Conservation (phyloP, 2,888 invertebrate genomes). For the Pseudoips prasinana region DNA sequence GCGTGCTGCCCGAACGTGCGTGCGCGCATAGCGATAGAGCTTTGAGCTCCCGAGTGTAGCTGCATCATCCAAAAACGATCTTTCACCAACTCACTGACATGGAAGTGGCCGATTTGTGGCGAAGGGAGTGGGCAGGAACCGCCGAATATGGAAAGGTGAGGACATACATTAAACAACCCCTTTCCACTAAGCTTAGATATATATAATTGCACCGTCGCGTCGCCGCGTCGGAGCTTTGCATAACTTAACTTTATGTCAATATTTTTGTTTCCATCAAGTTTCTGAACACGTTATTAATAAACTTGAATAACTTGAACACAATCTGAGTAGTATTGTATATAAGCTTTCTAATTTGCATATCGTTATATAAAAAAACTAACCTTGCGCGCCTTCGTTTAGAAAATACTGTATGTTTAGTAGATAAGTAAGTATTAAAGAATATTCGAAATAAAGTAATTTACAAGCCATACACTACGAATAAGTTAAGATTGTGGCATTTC, state of each 20-base stretch:
- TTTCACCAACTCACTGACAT: slow-evolving; percentile 49
- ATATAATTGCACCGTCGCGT: not conserved
- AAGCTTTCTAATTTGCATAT: slow-evolving; percentile 25
- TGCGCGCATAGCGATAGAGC: slow-evolving; percentile 50
- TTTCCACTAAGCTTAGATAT: slow-evolving; percentile 1
- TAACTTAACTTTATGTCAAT: not conserved
- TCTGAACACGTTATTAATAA: slow-evolving; percentile 11
- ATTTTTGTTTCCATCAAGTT: slow-evolving; percentile 5
- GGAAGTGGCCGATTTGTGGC: slow-evolving; percentile 79
- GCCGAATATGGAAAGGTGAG: slow-evolving; percentile 78
- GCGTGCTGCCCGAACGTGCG: slow-evolving; percentile 58
- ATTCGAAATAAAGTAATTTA: not conserved
- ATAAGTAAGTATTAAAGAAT: not conserved
- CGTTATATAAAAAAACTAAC: slow-evolving; percentile 11
- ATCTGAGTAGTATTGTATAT: slow-evolving; percentile 9
- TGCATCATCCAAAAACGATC: slow-evolving; percentile 59
- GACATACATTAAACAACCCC: slow-evolving; percentile 29
- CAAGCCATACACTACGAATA: slow-evolving; percentile 6
- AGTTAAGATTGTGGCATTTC: slow-evolving; percentile 45
- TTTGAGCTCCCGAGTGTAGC: slow-evolving; percentile 68
- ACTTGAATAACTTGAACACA: slow-evolving; percentile 7
- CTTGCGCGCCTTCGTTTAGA: not conserved
- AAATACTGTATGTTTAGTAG: slow-evolving; percentile 1
- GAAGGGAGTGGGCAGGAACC: slow-evolving; percentile 74
- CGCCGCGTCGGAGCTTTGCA: slow-evolving; percentile 3